Evolutionary conservation across 2,797 vertebrate species (phyloP), one percentile per base, ranked within the genome.

Genomic region (Peromyscus aztecus): DNA sequence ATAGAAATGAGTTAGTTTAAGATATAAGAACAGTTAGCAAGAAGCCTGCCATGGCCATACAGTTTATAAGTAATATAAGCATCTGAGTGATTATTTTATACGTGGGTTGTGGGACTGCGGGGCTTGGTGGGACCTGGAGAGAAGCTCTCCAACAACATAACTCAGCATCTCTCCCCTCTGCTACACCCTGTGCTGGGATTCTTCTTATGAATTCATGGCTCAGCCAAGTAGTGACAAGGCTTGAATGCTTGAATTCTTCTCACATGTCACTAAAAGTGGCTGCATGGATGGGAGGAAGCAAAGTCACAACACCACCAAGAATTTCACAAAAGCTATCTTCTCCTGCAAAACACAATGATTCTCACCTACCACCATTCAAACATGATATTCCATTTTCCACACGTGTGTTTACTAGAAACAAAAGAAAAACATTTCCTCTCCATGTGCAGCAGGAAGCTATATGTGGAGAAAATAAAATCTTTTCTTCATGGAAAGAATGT

Each of bases 341-440:
- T 76, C 40, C 67, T n/a, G 11, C 6, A 24, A 96, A 91, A n/a
- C n/a, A 94, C 37, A 71, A 3, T 43, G 21, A n/a, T 37, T 55
- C 43, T 29, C 63, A 11, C 52, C 89, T 91, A 6, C 89, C 37
- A 92, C 85, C 27, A 94, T 82, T 59, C 86, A 91, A 73, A 63
- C n/a, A 61, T 24, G 9, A 8, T 67, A 86, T 93, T 89, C 65
- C 52, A 87, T 96, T 96, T 96, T 97, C 89, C 94, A 49, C 71
- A 90, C 94, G 91, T 81, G 88, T 97, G 94, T 92, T 94, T 96
- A 94, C 78, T 97, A 97, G 92, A 96, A 97, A 97, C 96, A 97
- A 98, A 93, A 92, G 96, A 97, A 98, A 89, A 98, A 97, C 91
- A 98, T 97, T 98, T 98, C 97, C 96, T 85, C 49, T 97, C 85